Evolutionary conservation across 2,113 vertebrate species (phyloP), one percentile per base, ranked within the genome.

Genomic region (Rissa tridactyla): DNA sequence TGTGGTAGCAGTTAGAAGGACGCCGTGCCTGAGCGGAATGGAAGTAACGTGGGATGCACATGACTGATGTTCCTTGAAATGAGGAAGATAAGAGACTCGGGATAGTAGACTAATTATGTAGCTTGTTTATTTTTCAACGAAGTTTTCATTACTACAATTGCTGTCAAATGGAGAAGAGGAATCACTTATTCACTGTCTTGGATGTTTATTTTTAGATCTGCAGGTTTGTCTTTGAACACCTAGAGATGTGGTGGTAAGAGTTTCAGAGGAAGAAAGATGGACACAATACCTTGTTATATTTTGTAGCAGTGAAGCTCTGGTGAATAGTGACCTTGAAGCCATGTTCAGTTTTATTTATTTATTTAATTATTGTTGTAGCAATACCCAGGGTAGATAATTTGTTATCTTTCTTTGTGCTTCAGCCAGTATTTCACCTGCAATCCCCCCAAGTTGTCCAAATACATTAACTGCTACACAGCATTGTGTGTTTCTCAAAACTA

Each of bases 21-120:
- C 7, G 9, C 34, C 1, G 15, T 60, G 78, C 60, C 64, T 78
- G 82, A 75, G 51, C 73, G 51, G 85, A 93, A 54, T 90, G 68
- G 42, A 76, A 91, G 47, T 84, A 87, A 82, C 4, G 49, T 89
- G 78, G 86, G 91, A 70, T 82, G 78, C 0, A 0, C 71, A n/a
- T 89, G 78, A 96, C 38, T 77, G 91, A 84, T 77, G 51, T 52
- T 94, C 11, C 78, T 92, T 86, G 66, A 95, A 91, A 94, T 61
- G 27, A 87, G 52, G 73, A 89, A 34, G 82, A 42, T 38, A 81
- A 87, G 70, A 94, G 49, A 88, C 25, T 65, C 49, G 0, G 2
- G 62, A 57, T 65, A 87, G 66, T 51, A 91, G 58, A 80, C 66
- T 82, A 91, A 89, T 95, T 85, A 72, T 54, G 78, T 73, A 44